A percentile compares a stretch with the other conserved stretches of the same genome.
These are phyloP conservation scores for Kryphioiulus occultus DNA, from an alignment of 2,888 invertebrate species.

Conservation along the genomic window DNA sequence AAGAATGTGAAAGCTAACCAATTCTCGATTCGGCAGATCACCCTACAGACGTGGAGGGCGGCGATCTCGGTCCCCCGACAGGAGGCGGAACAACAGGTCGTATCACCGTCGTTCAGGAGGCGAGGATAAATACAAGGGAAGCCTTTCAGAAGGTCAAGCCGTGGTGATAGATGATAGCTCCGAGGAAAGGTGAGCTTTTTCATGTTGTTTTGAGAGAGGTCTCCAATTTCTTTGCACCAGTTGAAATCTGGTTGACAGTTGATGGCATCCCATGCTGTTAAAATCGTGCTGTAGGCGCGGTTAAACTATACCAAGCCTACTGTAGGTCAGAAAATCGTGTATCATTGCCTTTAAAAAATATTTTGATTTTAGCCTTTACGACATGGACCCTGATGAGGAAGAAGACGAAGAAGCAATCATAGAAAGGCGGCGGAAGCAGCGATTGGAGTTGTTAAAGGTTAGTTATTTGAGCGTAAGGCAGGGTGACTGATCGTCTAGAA, in stretches of 20 bases:
- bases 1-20: too few species aligned
- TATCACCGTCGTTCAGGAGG: conserved; percentile 50
- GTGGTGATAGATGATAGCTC: conserved; percentile 66
- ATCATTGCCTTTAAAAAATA: too few species aligned
- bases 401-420: conserved; percentile 95
- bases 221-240: too few species aligned
- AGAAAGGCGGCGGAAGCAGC: conserved; percentile 82
- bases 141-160: conserved; percentile 80
- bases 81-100: conserved; percentile 47
- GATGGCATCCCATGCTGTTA: too few species aligned
- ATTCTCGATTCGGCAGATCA: conserved; percentile 36
- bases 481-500: too few species aligned
- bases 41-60: conserved; percentile 39
- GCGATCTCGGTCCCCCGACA: conserved; percentile 42
- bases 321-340: too few species aligned
- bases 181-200: conserved; percentile 59
- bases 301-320: too few species aligned
- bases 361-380: conserved; percentile 64
- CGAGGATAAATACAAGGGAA: conserved; percentile 69
- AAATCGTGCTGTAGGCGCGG: too few species aligned
- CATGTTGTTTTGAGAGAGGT: too few species aligned
- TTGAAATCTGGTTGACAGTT: too few species aligned
- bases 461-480: too few species aligned
- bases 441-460: conserved; percentile 87
- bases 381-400: conserved; percentile 76